Base-by-base conservation (phyloP, 2,797 vertebrate species). In the Thalassophryne amazonica region DNA sequence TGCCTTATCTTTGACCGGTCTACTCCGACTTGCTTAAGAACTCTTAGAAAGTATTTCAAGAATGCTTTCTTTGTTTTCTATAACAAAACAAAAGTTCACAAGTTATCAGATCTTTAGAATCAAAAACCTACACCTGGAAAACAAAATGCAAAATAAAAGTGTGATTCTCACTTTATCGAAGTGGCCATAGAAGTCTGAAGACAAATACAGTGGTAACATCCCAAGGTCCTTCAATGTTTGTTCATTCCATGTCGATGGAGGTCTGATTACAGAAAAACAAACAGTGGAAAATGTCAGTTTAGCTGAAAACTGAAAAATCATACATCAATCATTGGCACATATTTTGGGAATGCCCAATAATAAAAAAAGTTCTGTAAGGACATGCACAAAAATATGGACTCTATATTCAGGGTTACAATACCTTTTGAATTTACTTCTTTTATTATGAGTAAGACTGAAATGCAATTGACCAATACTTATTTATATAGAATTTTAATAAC, bases 171-270 rank as follows among this genome's bases (percentile, higher is more conserved):
- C 89, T 54, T 12, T 72, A 22, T 60, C 1, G 52, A 90, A 80
- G 22, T 79, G 1, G 0, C 3, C 1, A 41, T 84, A 92, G 62
- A 92, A 85, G 15, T 4, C 28, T 5, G 56, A 45, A 4, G 50
- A 55, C 43, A 91, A 8, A 42, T 85, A 87, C 19, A 90, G 60
- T 1, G 87, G 73, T n/a, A 91, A 41, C 15, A 54, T 62, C 1
- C 11, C 76, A 1, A 92, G 74, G 43, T 53, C 32, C 6, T 4
- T 3, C 60, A 91, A 76, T 7, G 88, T 91, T 31, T 61, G 10
- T 6, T 0, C 0, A 3, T 34, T 46, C 90, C 90, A 91, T 1
- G 43, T 55, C 4, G 68, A 53, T 27, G 78, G 14, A 20, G 28
- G 6, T 22, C 90, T 91, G 50, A 6, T 39, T 7, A 16, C 16